Conservation (phyloP, 2,797 vertebrate species). For the Dendrocincla fuliginosa region DNA sequence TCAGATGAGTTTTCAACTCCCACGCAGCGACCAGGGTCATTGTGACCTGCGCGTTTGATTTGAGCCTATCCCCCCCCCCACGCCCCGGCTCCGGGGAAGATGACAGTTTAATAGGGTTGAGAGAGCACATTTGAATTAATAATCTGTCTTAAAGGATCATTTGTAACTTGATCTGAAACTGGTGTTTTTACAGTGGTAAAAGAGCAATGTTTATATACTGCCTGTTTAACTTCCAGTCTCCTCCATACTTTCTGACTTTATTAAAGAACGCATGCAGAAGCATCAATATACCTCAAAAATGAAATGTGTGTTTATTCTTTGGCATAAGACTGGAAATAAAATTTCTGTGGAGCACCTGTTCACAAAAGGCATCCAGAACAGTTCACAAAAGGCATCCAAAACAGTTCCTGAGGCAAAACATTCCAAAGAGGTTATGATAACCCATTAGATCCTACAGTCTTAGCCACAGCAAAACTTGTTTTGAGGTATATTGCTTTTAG, state of each 20-base stretch:
- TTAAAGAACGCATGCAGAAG: neutral
- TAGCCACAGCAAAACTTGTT: neutral
- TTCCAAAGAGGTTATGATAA: neutral
- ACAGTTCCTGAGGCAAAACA: neutral
- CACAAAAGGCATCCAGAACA: neutral
- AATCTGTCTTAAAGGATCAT: neutral
- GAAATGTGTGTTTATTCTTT: neutral
- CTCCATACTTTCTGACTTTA: neutral
- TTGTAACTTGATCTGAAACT: constrained; percentile 9
- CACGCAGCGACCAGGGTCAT: neutral
- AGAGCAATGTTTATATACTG: neutral
- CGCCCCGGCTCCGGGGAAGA: neutral
- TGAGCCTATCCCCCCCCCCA: neutral
- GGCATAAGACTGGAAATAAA: neutral
- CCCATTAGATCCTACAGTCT: neutral
- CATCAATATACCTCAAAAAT: neutral
- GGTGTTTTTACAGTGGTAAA: neutral
- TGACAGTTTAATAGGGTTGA: constrained; percentile 8
- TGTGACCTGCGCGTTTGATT: neutral
- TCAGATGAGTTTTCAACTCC: constrained; percentile 17
- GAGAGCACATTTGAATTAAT: neutral
- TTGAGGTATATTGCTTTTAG: neutral
- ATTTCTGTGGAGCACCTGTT: neutral
- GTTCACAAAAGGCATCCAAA: neutral
- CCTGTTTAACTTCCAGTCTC: neutral